These are phyloP conservation scores for Anguilla rostrata DNA, from an alignment of 2,113 vertebrate genomes.

Conservation along the genomic window DNA sequence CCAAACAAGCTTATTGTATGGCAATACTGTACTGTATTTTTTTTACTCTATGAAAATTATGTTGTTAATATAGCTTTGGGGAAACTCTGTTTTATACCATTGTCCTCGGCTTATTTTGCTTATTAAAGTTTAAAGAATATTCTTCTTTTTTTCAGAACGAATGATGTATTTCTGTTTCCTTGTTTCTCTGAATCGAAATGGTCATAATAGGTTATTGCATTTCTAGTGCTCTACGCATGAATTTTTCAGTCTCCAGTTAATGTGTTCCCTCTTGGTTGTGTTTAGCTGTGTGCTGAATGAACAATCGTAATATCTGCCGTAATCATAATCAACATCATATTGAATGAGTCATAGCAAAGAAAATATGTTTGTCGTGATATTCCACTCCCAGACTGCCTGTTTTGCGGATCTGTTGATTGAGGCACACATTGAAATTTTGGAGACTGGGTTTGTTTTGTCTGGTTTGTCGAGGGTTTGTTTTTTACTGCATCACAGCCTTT, in stretches of 20 bases:
- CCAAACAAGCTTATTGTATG: neutral
- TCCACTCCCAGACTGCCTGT: neutral
- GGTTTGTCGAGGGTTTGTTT: neutral
- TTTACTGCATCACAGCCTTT: neutral
- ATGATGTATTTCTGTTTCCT: neutral
- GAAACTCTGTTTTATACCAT: neutral
- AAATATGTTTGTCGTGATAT: neutral
- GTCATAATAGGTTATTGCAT: neutral
- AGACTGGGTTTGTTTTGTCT: neutral
- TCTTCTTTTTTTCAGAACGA: neutral
- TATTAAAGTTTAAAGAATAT: neutral
- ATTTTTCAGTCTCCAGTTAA: neutral
- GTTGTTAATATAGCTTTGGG: neutral
- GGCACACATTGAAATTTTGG: neutral
- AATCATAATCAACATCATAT: neutral
- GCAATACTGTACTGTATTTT: neutral
- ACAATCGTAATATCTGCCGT: neutral
- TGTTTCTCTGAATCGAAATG: neutral
- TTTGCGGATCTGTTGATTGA: neutral
- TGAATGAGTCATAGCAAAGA: neutral
- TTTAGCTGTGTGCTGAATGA: neutral
- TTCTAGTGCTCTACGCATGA: neutral
- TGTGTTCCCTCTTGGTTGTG: neutral
- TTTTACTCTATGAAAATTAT: neutral
- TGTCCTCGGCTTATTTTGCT: neutral